phyloP scores from a whole-genome alignment of 2,888 invertebrate species.

The Neoscelio sp. region DNA sequence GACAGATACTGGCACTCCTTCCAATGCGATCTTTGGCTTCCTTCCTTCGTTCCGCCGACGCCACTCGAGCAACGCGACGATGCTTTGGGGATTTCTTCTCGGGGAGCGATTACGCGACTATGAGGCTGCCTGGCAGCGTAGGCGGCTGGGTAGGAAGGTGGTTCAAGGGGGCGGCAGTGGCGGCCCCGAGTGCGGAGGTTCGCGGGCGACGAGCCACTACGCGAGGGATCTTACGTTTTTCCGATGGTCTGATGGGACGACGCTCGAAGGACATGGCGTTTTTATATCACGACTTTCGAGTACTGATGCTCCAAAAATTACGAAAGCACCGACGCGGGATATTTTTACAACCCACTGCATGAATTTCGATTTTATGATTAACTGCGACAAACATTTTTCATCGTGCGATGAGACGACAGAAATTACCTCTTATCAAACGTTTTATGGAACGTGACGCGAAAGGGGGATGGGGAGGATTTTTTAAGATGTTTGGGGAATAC shows the following conservation, averaged over 20 bases:
- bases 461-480: too few species aligned
- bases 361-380: constrained; percentile 23
- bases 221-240: constrained; percentile 47
- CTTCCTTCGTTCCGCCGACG: constrained; percentile 60
- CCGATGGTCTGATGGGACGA: constrained; percentile 24
- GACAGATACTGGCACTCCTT: constrained; percentile 51
- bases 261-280: constrained; percentile 18
- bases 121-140: constrained; percentile 39
- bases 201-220: constrained; percentile 51
- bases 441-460: too few species aligned
- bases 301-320: constrained; percentile 17
- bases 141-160: constrained; percentile 27
- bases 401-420: neutral
- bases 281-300: constrained; percentile 36
- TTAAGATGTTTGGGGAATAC: too few species aligned
- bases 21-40: constrained; percentile 50
- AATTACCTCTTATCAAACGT: too few species aligned
- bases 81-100: constrained; percentile 80
- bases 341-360: constrained; percentile 9
- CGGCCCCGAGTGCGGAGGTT: constrained; percentile 45
- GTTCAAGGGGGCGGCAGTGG: neutral
- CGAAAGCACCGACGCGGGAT: constrained; percentile 21
- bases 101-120: constrained; percentile 74
- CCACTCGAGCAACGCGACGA: constrained; percentile 84
- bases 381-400: neutral